Evolutionary conservation across 2,113 vertebrate genomes (phyloP).

Genomic region (Ursus arctos): DNA sequence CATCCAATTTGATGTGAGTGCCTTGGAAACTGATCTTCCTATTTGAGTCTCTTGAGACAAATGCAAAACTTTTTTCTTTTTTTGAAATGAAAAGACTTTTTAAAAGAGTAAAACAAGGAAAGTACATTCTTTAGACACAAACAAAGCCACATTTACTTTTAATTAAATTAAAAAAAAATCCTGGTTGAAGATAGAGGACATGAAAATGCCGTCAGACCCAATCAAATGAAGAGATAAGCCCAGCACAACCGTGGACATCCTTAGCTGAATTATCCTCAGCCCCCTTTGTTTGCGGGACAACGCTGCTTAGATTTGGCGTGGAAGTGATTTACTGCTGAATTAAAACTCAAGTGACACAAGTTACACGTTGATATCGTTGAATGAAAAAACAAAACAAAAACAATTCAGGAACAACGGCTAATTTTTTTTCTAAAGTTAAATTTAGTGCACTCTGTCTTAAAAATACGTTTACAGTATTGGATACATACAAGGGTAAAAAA

Average conservation of each 20-base stretch:
- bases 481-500: slow-evolving; percentile 99
- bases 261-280: slow-evolving; percentile 90
- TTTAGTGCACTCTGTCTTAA: slow-evolving; percentile 99
- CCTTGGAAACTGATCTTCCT: slow-evolving; percentile 99
- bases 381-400: slow-evolving; percentile 90
- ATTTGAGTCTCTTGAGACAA: slow-evolving; percentile 97
- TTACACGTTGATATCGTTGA: slow-evolving; percentile 90
- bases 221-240: slow-evolving; percentile 91
- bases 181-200: slow-evolving; percentile 91
- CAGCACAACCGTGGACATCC: slow-evolving; percentile 93
- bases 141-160: slow-evolving; percentile 91
- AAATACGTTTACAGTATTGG: slow-evolving; percentile 99
- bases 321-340: slow-evolving; percentile 93
- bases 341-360: slow-evolving; percentile 91
- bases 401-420: slow-evolving; percentile 96
- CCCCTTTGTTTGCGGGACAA: slow-evolving; percentile 89
- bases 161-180: slow-evolving; percentile 79
- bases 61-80: slow-evolving; percentile 94
- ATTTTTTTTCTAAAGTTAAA: slow-evolving; percentile 93
- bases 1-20: slow-evolving; percentile 98
- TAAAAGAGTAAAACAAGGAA: slow-evolving; percentile 91
- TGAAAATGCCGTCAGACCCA: slow-evolving; percentile 91
- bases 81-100: slow-evolving; percentile 91
- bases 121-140: slow-evolving; percentile 90
- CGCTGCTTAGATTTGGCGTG: slow-evolving; percentile 92